phyloP scores from a whole-genome alignment of 92 coral and sea anemone genomes.

The Epizoanthus illoricatus region DNA sequence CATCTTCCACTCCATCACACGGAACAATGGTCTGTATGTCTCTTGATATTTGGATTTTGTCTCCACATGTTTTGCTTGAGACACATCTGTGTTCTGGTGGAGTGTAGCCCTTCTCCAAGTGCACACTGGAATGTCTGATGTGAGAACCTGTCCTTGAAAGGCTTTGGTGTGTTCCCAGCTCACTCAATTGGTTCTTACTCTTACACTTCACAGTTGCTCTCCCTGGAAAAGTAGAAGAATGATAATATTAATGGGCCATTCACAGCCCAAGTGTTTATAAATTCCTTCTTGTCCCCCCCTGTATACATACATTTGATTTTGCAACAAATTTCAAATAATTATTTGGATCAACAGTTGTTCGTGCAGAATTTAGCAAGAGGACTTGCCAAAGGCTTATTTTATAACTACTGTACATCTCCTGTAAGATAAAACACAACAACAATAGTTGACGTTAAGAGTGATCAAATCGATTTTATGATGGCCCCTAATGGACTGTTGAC shows the following conservation, averaged over 20 bases:
- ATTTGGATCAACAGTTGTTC: too few species aligned
- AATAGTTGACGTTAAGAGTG: too few species aligned
- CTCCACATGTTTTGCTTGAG: slow-evolving; percentile 7
- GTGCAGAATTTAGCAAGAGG: too few species aligned
- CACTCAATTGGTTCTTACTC: background rate
- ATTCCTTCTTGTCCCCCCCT: too few species aligned
- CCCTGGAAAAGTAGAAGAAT: background rate
- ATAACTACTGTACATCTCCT: too few species aligned
- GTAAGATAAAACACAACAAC: too few species aligned
- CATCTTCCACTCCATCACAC: background rate
- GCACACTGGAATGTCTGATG: background rate
- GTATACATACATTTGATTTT: too few species aligned
- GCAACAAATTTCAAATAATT: too few species aligned
- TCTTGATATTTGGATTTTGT: background rate
- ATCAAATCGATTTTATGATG: too few species aligned
- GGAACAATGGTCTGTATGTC: background rate
- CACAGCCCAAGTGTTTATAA: too few species aligned
- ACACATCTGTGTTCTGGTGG: background rate
- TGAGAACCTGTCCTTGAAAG: background rate
- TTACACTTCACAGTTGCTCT: background rate
- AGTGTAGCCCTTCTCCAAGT: background rate
- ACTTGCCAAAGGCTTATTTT: too few species aligned
- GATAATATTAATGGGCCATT: background rate
- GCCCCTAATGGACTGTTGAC: too few species aligned
- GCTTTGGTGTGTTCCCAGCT: background rate